Percentiles rank a stretch among this genome's conserved stretches.
phyloP scores from a whole-genome alignment of 2,113 vertebrate species.

The Pungitius pungitius region DNA sequence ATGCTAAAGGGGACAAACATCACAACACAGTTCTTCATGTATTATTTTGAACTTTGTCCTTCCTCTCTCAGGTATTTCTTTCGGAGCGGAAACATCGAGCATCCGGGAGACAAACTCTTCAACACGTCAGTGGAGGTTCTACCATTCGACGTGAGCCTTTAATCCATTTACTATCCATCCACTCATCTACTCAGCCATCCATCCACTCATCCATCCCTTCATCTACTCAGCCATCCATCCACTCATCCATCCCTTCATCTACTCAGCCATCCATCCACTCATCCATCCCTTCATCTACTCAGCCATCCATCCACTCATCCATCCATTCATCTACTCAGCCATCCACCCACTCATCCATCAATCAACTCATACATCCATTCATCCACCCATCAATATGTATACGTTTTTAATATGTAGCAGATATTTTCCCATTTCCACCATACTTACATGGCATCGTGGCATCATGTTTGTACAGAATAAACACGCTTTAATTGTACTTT shows the following conservation, averaged over 20 bases:
- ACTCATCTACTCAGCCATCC: too few species aligned
- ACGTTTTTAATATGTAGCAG: neutral
- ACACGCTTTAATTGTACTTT: too few species aligned
- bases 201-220: neutral
- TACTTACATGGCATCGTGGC: too few species aligned
- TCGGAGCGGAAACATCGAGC: conserved; percentile 96
- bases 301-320: too few species aligned
- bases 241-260: neutral
- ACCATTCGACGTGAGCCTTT: conserved; percentile 91
- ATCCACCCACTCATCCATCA: neutral
- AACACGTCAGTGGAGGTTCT: conserved; percentile 97
- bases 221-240: neutral
- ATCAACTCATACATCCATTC: neutral
- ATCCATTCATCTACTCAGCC: neutral
- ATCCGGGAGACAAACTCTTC: conserved; percentile 97
- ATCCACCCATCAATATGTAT: neutral
- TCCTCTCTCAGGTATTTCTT: conserved; percentile 90
- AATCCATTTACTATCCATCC: neutral
- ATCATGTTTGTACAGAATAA: too few species aligned
- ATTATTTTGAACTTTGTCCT: neutral
- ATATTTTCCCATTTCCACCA: neutral
- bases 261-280: neutral
- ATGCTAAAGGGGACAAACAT: neutral
- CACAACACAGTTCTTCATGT: neutral
- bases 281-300: neutral